A percentile compares a stretch with the other conserved stretches of the same genome.
phyloP scores from a whole-genome alignment of 2,888 invertebrate species.

The Chrysotoxum bicinctum region DNA sequence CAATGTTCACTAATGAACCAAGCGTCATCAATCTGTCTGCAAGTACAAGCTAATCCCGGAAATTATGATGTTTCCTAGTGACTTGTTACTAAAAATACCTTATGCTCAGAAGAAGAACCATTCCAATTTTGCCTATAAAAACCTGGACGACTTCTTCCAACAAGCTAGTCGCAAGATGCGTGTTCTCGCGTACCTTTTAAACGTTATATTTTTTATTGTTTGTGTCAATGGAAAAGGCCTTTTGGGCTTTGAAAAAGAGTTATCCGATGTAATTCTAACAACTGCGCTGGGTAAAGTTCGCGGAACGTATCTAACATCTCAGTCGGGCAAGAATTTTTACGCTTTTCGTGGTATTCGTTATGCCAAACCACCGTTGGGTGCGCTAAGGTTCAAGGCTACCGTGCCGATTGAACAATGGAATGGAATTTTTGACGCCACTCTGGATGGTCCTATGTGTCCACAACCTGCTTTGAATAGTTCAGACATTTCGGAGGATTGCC shows the following conservation, averaged over 20 bases:
- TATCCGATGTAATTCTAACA: slow-evolving; percentile 79
- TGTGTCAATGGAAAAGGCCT: not conserved
- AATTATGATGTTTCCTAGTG: slow-evolving; percentile 17
- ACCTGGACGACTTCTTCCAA: not conserved
- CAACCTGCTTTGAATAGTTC: slow-evolving; percentile 79
- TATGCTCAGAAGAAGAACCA: not conserved
- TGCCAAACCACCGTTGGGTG: slow-evolving; percentile 79
- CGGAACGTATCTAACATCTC: slow-evolving; percentile 79
- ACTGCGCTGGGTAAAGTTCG: slow-evolving; percentile 80
- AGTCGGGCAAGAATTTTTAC: slow-evolving; percentile 79
- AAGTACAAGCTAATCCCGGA: slow-evolving; percentile 17
- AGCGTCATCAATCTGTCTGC: slow-evolving; percentile 14
- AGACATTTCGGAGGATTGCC: slow-evolving; percentile 83
- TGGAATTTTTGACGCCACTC: slow-evolving; percentile 83
- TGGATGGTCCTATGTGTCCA: slow-evolving; percentile 84
- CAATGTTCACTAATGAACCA: slow-evolving; percentile 23
- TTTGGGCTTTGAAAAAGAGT: slow-evolving; percentile 77
- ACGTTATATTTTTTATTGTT: not conserved
- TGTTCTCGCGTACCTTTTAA: not conserved
- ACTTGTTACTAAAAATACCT: slow-evolving; percentile 4
- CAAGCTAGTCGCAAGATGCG: slow-evolving; percentile 54
- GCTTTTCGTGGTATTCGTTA: slow-evolving; percentile 81
- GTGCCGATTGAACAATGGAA: slow-evolving; percentile 82
- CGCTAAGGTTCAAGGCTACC: slow-evolving; percentile 81
- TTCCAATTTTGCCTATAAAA: slow-evolving; percentile 44